Evolutionary conservation across 2,888 invertebrate genomes (phyloP), one percentile per base, ranked within the genome.

Genomic region (Scrobipalpa atriplicella): DNA sequence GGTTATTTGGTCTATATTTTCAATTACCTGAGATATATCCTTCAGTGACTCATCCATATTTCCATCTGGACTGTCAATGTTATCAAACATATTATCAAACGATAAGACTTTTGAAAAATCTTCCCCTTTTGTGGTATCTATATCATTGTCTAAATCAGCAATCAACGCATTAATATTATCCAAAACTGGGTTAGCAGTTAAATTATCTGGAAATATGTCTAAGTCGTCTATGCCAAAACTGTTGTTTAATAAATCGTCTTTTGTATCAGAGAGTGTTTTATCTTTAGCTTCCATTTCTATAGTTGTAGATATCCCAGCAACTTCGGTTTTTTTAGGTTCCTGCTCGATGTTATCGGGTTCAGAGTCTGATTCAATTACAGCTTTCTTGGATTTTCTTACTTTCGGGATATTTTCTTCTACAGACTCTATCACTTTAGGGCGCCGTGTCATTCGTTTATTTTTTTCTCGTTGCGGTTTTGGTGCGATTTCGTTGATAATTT

Each of bases 101-200:
- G 72, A 72, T 41, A 87, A 80, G 68, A 89, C 83, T 63, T 81
- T 80, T n/a, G 77, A 78, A 69, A 86, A 85, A 7, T 70, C 63
- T 65, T 78, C 78, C 64, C 68, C 75, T 39, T 77, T 83, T 87
- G 51, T 81, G 69, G 11, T 76, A 68, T 82, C 80, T 38, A 87
- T 72, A 65, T 89, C 87, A 66, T 85, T 78, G 70, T 90, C 87
- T 52, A 90, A 78, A 71, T 86, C 83, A 38, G 86, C 91, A 71
- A 91, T 90, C 18, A 89, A 76, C 38, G 82, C 85, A 74, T 85
- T 87, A 21, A 90, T 90, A 71, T 89, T 89, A 65, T 84, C 85
- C 66, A 88, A 81, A n/a, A 82, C 84, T 43, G 83, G 79, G 70
- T 89, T 87, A 8, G 84, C 76, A 7, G 72, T 78, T 65, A 86